Base-by-base conservation (phyloP, 2,888 invertebrate genomes). In the Agrotis segetum region DNA sequence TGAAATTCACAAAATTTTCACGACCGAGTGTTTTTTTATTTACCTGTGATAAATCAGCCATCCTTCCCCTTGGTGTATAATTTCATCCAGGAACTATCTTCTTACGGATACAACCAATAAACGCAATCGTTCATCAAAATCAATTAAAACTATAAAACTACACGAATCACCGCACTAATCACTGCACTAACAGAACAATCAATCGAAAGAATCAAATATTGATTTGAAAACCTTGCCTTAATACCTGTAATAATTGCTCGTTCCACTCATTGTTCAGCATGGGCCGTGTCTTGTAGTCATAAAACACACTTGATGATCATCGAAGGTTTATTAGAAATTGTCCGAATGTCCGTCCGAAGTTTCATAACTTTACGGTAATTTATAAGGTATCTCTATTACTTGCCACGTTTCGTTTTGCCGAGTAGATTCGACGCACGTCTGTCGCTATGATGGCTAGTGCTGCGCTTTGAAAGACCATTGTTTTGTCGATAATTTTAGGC, bases 251-350 rank as follows among this genome's bases (percentile, higher is more conserved):
- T 81, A 76, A 79, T 76, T 77, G 77, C 70, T 75, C 63, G 69
- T 78, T 74, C 68, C 77, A 72, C 58, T 76, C 79, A 82, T 82
- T 83, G 82, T 82, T 78, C 70, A 65, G 64, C 73, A 21, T 70
- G 77, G 63, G 84, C 79, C 86, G 84, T 85, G 86, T 82, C 69
- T 78, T 70, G 47, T 69, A 74, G 85, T 79, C 83, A 85, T 87
- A 87, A 88, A 79, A 81, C 75, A 75, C 67, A 71, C 66, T 80
- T 80, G 75, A 84, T 88, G 73, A 84, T 77, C 78, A 73, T 73
- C 60, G 71, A 58, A 68, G 59, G 61, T 79, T 81, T 81, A 86
- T 85, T 79, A 78, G 79, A 85, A 85, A 87, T 81, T 81, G 74
- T 85, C 60, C 64, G 76, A 73, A 68, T 74, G 78, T 74, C 76